These are phyloP conservation scores for Bos javanicus DNA, from an alignment of 2,113 vertebrate genomes.

Conservation along the genomic window DNA sequence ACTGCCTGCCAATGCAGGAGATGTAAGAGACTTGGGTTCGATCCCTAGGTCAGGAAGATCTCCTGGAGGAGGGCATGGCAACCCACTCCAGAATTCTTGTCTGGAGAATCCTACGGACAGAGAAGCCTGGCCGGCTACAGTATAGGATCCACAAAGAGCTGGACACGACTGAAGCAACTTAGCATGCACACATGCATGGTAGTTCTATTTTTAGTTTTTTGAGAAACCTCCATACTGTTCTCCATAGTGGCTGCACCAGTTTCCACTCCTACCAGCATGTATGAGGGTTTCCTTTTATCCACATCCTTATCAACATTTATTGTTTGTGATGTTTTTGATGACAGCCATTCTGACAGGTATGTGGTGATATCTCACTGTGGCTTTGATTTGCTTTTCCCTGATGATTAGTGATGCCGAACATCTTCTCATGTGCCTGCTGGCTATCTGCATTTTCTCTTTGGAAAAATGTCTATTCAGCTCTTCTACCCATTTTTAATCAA, in stretches of 20 bases:
- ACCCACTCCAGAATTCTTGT: neutral
- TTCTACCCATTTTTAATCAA: neutral
- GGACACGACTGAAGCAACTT: neutral
- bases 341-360: neutral
- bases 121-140: neutral
- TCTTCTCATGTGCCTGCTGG: neutral
- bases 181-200: neutral
- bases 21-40: neutral
- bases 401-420: neutral
- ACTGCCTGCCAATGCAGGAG: neutral
- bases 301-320: neutral
- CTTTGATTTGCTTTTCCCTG: neutral
- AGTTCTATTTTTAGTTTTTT: neutral
- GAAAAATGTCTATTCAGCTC: neutral
- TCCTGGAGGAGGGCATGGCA: neutral
- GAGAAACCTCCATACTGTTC: neutral
- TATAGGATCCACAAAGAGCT: neutral
- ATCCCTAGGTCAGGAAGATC: neutral
- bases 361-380: neutral
- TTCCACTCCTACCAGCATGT: neutral
- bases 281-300: neutral
- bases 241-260: neutral
- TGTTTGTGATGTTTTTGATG: neutral
- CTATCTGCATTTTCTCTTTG: neutral
- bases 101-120: neutral